phyloP scores from a whole-genome alignment of 2,113 vertebrate genomes.

The Polypterus bichir region DNA sequence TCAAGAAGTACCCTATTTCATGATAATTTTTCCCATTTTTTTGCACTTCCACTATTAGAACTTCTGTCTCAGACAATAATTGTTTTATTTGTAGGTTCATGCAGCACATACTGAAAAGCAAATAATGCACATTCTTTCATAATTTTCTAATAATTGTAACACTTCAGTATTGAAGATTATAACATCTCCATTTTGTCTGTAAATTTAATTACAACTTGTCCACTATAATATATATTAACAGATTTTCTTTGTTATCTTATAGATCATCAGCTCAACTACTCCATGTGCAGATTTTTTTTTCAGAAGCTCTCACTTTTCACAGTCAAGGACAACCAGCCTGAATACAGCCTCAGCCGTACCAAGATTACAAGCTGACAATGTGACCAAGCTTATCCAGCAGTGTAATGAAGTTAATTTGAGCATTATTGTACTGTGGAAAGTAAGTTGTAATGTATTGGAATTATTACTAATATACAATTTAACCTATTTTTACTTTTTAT shows the following conservation, averaged over 20 bases:
- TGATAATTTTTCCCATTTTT: no score
- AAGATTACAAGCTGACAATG: constrained; percentile 37
- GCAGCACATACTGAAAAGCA: no score
- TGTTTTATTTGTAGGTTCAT: no score
- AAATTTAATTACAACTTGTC: neutral
- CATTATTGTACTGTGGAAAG: constrained; percentile 89
- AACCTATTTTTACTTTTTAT: no score
- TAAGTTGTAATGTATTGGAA: constrained; percentile 27
- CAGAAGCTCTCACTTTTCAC: constrained; percentile 48
- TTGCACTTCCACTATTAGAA: no score
- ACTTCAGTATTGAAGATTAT: no score
- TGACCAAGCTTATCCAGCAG: constrained; percentile 53
- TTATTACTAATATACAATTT: neutral
- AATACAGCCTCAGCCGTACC: constrained; percentile 24
- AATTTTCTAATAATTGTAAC: no score
- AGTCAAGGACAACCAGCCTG: constrained; percentile 38
- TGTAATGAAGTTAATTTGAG: constrained; percentile 81
- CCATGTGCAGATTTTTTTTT: constrained; percentile 96
- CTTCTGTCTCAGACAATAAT: no score
- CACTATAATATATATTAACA: neutral
- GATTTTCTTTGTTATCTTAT: constrained; percentile 22
- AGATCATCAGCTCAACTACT: constrained; percentile 89
- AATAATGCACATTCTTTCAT: no score
- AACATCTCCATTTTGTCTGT: no score
- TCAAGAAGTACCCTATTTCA: no score